Evolutionary conservation across 2,888 invertebrate genomes (phyloP).

Genomic region (Platycheirus albimanus): DNA sequence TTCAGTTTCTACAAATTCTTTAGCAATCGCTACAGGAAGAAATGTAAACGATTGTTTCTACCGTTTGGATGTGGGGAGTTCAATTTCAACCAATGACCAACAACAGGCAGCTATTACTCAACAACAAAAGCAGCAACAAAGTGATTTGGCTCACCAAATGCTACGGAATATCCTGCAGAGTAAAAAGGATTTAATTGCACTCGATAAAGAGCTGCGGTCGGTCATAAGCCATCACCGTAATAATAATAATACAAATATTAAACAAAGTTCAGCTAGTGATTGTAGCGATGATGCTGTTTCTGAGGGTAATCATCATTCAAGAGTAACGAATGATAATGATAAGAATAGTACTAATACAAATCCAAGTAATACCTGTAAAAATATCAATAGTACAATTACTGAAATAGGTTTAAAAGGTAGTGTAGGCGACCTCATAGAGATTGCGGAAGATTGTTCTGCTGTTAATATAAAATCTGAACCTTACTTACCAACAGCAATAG

Average conservation of each 20-base stretch:
- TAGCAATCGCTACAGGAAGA: constrained; percentile 19
- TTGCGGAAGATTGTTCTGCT: constrained; percentile 78
- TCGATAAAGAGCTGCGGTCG: constrained; percentile 87
- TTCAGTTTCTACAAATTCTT: constrained; percentile 43
- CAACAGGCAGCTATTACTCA: constrained; percentile 66
- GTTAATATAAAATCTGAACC: constrained; percentile 81
- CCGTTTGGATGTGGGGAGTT: constrained; percentile 82
- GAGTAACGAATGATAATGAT: constrained; percentile 79
- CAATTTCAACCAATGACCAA: too few relatives aligned
- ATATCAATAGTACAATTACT: constrained; percentile 73
- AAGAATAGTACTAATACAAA: constrained; percentile 61
- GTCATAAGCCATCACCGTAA: constrained; percentile 83
- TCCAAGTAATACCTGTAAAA: constrained; percentile 74
- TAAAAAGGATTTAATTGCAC: constrained; percentile 91
- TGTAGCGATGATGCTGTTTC: constrained; percentile 77
- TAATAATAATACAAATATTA: constrained; percentile 67
- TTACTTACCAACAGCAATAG: constrained; percentile 76
- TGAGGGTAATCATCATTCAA: constrained; percentile 81
- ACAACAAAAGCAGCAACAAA: constrained; percentile 80
- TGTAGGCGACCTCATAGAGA: constrained; percentile 20
- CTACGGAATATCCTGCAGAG: constrained; percentile 95
- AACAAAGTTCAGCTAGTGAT: constrained; percentile 68
- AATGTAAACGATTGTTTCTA: constrained; percentile 77
- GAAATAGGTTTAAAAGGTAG: constrained; percentile 80
- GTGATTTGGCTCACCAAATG: constrained; percentile 91